Evolutionary conservation across 2,113 vertebrate genomes (phyloP).

Genomic region (Cyprinus carpio): DNA sequence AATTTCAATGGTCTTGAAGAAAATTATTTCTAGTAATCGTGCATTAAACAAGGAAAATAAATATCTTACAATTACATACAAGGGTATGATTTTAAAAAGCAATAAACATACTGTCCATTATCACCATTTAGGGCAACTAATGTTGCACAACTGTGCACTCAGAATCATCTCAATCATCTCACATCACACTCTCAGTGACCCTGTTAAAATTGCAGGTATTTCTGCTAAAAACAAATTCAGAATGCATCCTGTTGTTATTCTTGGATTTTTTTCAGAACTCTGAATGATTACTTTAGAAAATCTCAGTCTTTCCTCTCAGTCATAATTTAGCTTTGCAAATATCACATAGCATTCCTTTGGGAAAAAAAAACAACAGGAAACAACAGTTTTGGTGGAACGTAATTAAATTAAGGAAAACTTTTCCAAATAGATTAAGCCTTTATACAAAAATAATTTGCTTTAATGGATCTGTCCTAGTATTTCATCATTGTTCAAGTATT

Average conservation of each 20-base stretch:
- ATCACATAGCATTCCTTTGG: too few species aligned
- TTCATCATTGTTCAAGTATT: too few species aligned
- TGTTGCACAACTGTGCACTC: neutral
- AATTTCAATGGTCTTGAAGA: neutral
- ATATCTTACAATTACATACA: neutral
- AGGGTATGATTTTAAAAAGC: neutral
- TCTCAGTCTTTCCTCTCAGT: neutral
- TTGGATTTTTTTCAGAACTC: too few species aligned
- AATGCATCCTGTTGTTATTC: too few species aligned
- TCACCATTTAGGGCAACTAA: neutral
- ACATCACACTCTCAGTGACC: neutral
- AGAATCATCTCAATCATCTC: neutral
- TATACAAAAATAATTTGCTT: too few species aligned
- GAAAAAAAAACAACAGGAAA: too few species aligned
- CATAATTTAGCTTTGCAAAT: neutral
- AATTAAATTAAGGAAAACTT: neutral
- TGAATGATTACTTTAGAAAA: neutral
- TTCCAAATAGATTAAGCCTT: neutral
- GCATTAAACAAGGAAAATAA: neutral
- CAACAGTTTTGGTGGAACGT: neutral
- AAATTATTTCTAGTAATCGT: neutral
- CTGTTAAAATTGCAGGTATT: neutral
- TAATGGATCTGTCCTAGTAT: neutral
- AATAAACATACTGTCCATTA: neutral
- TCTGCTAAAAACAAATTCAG: too few species aligned